A percentile compares a stretch with the other conserved stretches of the same genome.
phyloP scores from a whole-genome alignment of 1,140 invertebrate genomes.

The Musca vetustissima region DNA sequence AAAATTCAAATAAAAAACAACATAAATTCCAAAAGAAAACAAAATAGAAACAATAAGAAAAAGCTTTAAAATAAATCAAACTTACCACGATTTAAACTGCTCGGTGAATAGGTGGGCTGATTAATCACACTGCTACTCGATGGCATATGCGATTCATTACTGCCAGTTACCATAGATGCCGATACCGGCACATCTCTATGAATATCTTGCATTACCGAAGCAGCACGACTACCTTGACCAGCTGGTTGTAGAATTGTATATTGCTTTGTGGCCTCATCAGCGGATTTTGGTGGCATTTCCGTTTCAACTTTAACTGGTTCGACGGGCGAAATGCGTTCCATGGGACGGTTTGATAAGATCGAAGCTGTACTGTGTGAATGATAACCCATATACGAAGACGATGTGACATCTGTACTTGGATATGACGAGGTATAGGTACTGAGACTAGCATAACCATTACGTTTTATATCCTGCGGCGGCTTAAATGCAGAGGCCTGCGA shows the following conservation, averaged over 20 bases:
- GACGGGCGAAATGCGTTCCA: slow-evolving; percentile 1
- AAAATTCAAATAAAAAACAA: not conserved
- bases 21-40: not conserved
- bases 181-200: slow-evolving; percentile 66
- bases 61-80: slow-evolving; percentile 18
- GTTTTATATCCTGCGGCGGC: slow-evolving; percentile 65
- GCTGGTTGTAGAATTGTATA: slow-evolving; percentile 83
- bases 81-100: slow-evolving; percentile 75
- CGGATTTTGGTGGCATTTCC: not conserved
- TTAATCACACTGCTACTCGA: slow-evolving; percentile 44
- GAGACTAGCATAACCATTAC: slow-evolving; percentile 41
- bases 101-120: slow-evolving; percentile 68
- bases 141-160: slow-evolving; percentile 34
- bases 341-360: slow-evolving; percentile 2
- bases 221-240: slow-evolving; percentile 71
- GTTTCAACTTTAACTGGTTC: not conserved
- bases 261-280: slow-evolving; percentile 63
- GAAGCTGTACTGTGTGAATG: slow-evolving; percentile 18
- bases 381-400: slow-evolving; percentile 12
- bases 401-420: not conserved
- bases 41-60: slow-evolving; percentile 11
- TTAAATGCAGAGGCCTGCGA: slow-evolving; percentile 68
- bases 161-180: slow-evolving; percentile 56
- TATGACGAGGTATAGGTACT: slow-evolving; percentile 18
- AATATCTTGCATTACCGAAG: slow-evolving; percentile 76